A percentile compares a stretch with the other conserved stretches of the same genome.
Evolutionary conservation across 2,888 invertebrate species (phyloP).

Genomic region (Pharmacophagus antenor): DNA sequence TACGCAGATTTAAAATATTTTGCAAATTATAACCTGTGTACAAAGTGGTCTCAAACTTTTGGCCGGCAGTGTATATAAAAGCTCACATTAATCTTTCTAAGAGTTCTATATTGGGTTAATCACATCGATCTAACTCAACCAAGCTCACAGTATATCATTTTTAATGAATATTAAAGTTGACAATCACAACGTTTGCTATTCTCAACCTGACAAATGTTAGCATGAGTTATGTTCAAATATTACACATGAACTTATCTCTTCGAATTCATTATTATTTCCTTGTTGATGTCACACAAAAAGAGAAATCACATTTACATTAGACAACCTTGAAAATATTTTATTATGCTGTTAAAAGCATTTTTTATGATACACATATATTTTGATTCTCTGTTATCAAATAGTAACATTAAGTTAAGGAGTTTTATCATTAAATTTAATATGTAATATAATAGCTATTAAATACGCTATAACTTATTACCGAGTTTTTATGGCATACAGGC

Average conservation of each 20-base stretch:
- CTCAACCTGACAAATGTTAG: neutral
- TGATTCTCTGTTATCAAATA: neutral
- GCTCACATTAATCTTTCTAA: no score
- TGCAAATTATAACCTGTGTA: no score
- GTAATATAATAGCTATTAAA: neutral
- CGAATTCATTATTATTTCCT: constrained; percentile 21
- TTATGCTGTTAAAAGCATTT: constrained; percentile 5
- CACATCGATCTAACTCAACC: no score
- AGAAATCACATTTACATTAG: constrained; percentile 4
- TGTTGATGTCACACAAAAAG: constrained; percentile 20
- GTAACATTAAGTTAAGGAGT: neutral
- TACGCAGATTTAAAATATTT: no score
- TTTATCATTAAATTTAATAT: neutral
- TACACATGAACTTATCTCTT: constrained; percentile 4
- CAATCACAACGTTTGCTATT: neutral
- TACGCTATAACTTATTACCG: neutral
- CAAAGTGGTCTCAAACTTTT: no score
- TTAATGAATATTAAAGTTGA: neutral
- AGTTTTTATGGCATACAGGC: neutral
- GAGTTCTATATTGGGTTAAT: no score
- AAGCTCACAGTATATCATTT: neutral
- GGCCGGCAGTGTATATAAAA: no score
- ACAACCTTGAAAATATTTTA: constrained; percentile 8
- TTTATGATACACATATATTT: neutral
- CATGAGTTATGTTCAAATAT: constrained; percentile 11